Evolutionary conservation across 2,113 vertebrate species (phyloP), one percentile per base, ranked within the genome.

Genomic region (Vimba vimba): DNA sequence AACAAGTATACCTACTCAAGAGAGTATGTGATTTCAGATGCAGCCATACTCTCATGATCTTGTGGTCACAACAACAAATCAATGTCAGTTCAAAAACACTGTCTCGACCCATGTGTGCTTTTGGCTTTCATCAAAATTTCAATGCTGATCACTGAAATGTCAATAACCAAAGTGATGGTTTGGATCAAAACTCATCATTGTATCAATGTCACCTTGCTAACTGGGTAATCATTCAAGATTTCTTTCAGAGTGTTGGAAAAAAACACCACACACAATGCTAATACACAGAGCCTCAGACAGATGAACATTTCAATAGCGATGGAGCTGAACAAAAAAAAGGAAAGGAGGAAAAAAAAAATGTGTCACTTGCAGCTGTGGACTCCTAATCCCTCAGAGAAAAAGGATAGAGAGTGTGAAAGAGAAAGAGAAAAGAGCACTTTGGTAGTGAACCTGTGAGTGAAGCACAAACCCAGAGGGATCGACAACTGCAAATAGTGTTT

Each of bases 301-400:
- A 81, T 30, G n/a, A 33, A 68, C 27, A 47, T 69, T 82, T 82
- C 62, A 82, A 69, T 52, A 82, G 79, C 17, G 25, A 64, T 50
- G 27, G 27, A 82, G 62, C 25, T 68, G 45, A 15, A 82, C 9
- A 82, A 66, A 80, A 82, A 66, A 52, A 52, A 52, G 45, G 15
- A 52, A 77, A 77, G 25, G 5, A 12, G 15, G 9, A 6, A 6
- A 4, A 47, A 47, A 52, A 52, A 68, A 82, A 82, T 4, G 27
- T 82, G 79, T 36, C 79, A 52, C 79, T 82, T 69, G 79, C 79
- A 69, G 79, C 79, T 82, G 79, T 80, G 79, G 59, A 64, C 39
- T 82, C 45, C 27, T 82, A 69, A 82, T 82, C 79, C 62, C 27
- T 69, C 27, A 47, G 59, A 80, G 57, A 80, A 59, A 80, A 45